phyloP scores from a whole-genome alignment of 2,888 invertebrate species.

The Leptinotarsa juncta region DNA sequence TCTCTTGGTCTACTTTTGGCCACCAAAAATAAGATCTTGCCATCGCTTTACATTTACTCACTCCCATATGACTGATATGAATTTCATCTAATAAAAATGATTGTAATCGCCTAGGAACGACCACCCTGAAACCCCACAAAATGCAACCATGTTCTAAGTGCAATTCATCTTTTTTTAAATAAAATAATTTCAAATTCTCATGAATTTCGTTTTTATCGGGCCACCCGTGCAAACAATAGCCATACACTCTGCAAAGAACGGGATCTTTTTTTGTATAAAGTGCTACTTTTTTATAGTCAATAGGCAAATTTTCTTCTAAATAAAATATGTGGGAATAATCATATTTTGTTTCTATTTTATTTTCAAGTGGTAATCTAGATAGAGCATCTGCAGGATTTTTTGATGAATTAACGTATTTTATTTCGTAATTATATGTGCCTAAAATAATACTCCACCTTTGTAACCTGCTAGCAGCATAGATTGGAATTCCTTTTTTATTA shows the following conservation, averaged over 20 bases:
- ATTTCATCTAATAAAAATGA: conserved; percentile 26
- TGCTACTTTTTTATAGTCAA: conserved; percentile 25
- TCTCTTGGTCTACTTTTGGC: conserved; percentile 39
- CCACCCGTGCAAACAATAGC: conserved; percentile 13
- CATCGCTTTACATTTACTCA: conserved; percentile 44
- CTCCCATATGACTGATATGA: conserved; percentile 43
- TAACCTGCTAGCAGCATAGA: conserved; percentile 21
- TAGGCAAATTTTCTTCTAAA: conserved; percentile 19
- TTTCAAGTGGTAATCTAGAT: conserved; percentile 14
- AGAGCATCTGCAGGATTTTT: conserved; percentile 23
- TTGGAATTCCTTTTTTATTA: conserved; percentile 27
- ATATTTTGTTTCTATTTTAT: neutral
- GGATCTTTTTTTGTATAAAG: conserved; percentile 21
- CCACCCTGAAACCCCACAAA: conserved; percentile 42
- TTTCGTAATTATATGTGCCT: conserved; percentile 30
- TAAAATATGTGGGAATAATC: conserved; percentile 10
- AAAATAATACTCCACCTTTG: conserved; percentile 34
- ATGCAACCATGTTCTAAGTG: neutral
- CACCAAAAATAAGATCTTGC: conserved; percentile 48
- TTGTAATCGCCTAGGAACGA: conserved; percentile 41
- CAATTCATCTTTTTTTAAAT: neutral
- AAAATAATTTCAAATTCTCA: neutral
- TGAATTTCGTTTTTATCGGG: conserved; percentile 1
- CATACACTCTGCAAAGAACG: conserved; percentile 23
- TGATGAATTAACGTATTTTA: conserved; percentile 23